Evolutionary conservation across 2,888 invertebrate genomes (phyloP), one percentile per base, ranked within the genome.

Genomic region (Drosophila neoperkinsi): DNA sequence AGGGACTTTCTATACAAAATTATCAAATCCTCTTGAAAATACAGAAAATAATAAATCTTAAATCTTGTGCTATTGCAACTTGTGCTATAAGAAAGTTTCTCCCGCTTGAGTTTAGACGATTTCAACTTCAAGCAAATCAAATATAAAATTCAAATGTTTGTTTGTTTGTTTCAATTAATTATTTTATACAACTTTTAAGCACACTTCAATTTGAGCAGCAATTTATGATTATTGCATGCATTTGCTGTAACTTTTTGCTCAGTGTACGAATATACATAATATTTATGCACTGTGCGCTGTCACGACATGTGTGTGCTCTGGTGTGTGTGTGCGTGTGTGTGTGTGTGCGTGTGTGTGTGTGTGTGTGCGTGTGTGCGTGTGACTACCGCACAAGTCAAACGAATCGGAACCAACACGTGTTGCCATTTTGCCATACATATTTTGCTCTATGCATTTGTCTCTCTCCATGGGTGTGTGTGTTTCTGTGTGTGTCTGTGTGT

Each of bases 391-490:
- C 34, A 75, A 78, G 71, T 72, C 68, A 75, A 79, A 79, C 74
- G 74, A 79, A 69, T 77, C 71, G 83, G 82, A 77, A 74, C 72
- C 87, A 81, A 85, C 84, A 88, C 84, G 85, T 84, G 85, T 84
- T 88, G 81, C 88, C 85, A 61, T 65, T 76, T 28, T 9, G 25
- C 36, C 28, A 33, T 34, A 33, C 33, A 33, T 69, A 80, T 74
- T 77, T 76, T 78, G 85, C 82, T 85, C 73, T 73, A 81, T 73
- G 78, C 76, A 72, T 73, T 76, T 78, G 73, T 52, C 36, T 64
- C 33, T 21, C 31, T 49, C 10, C 46, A 7, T 61, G 49, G 53
- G 70, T 70, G 28, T 50, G 9, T 30, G 21, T 36, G 1, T 41
- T 13, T 80, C 52, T 67, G 53, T 72, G 70, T 74, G 66, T 75